A percentile compares a stretch with the other conserved stretches of the same genome.
These are phyloP conservation scores for Eolophus roseicapilla DNA, from an alignment of 2,113 vertebrate genomes.

Conservation along the genomic window DNA sequence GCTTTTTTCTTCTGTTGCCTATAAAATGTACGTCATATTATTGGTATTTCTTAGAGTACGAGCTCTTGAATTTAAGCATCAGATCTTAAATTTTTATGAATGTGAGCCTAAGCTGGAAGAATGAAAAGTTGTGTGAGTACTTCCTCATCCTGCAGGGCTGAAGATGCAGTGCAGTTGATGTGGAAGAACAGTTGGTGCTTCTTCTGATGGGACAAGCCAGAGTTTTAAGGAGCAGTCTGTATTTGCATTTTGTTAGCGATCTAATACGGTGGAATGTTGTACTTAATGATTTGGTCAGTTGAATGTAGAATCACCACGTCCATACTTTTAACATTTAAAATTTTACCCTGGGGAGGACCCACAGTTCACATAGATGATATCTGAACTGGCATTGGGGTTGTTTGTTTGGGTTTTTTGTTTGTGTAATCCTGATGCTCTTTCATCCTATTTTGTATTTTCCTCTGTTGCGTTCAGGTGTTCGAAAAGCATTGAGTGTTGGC, in stretches of 20 bases:
- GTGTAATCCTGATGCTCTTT: background rate
- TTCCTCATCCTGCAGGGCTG: background rate
- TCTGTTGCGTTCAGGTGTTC: background rate
- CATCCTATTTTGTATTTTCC: background rate
- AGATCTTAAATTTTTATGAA: background rate
- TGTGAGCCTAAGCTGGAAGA: background rate
- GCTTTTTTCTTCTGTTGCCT: background rate
- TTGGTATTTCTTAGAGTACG: background rate
- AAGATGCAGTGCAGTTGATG: background rate
- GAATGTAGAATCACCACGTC: background rate
- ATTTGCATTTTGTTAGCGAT: background rate
- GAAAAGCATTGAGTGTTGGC: background rate
- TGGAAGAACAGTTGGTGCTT: background rate
- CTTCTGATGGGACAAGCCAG: background rate
- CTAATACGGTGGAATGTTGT: no score
- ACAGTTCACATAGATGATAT: background rate
- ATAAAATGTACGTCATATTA: background rate
- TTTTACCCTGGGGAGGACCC: background rate
- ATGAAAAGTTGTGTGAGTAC: rapidly evolving
- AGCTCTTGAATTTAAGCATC: conserved; percentile 6
- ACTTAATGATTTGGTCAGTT: background rate
- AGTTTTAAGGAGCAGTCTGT: background rate
- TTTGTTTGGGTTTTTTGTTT: background rate
- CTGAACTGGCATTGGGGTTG: background rate
- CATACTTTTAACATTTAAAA: background rate